A percentile compares a stretch with the other conserved stretches of the same genome.
phyloP scores from a whole-genome alignment of 2,113 vertebrate species.

The Balaeniceps rex region DNA sequence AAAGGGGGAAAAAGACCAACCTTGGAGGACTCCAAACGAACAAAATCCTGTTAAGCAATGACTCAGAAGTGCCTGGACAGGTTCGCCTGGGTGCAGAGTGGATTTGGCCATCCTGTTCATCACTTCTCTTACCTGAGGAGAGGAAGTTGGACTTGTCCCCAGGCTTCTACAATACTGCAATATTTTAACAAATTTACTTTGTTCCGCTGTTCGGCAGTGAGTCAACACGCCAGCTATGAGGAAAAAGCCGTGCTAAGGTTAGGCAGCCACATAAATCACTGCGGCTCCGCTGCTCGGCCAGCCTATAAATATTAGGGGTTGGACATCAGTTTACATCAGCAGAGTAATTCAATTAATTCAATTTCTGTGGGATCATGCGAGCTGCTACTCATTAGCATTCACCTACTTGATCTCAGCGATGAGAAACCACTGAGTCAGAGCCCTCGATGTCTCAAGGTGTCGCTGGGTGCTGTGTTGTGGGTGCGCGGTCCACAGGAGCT shows the following conservation, averaged over 20 bases:
- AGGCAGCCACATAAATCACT: not conserved
- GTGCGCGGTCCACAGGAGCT: fast-evolving
- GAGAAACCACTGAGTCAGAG: not conserved
- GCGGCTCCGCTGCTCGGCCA: not conserved
- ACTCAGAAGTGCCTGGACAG: not conserved
- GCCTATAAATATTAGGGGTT: not conserved
- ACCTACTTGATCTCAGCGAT: not conserved
- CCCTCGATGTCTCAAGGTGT: fast-evolving
- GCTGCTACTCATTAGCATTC: not conserved
- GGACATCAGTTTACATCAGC: constrained; percentile 30
- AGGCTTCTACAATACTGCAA: not conserved
- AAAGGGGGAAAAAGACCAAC: not conserved
- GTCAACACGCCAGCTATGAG: not conserved
- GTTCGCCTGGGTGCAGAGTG: not conserved
- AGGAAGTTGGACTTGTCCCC: not conserved
- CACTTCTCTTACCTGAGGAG: not conserved
- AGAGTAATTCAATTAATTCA: not conserved
- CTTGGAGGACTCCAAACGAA: not conserved
- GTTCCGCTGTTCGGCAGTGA: not conserved
- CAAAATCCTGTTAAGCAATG: not conserved
- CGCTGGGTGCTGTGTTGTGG: not conserved
- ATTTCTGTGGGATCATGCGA: not conserved
- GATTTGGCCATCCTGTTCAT: not conserved
- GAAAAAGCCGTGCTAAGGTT: not conserved
- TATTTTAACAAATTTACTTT: not conserved